Conservation (phyloP, 2,113 vertebrate genomes). For the Capricornis sumatraensis region DNA sequence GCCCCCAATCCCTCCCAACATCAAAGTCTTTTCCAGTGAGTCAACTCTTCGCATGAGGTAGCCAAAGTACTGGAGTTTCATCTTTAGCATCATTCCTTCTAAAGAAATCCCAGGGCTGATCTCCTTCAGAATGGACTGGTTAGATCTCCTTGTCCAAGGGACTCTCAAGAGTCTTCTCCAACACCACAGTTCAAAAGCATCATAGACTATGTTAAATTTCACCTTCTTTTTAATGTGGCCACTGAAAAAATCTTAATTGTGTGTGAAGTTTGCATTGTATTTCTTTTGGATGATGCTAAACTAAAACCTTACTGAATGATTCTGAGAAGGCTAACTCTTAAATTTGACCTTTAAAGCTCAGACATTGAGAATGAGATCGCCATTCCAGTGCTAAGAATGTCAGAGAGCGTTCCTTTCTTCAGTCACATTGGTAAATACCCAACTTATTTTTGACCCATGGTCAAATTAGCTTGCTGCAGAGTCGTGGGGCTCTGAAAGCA, state of each 20-base stretch:
- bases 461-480: constrained; percentile 15
- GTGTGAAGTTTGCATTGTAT: neutral
- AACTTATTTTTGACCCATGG: constrained; percentile 6
- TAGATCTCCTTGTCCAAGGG: too few relatives aligned
- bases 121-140: too few relatives aligned
- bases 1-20: too few relatives aligned
- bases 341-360: constrained; percentile 13
- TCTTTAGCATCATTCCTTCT: too few relatives aligned
- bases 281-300: neutral
- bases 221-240: neutral
- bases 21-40: too few relatives aligned
- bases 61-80: too few relatives aligned
- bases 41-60: too few relatives aligned
- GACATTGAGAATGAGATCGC: neutral
- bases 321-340: neutral
- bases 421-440: constrained; percentile 4
- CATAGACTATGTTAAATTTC: neutral
- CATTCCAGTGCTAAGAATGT: neutral
- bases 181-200: too few relatives aligned
- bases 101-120: too few relatives aligned
- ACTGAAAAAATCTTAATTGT: neutral
- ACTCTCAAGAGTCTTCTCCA: too few relatives aligned
- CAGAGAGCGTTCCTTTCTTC: constrained; percentile 4
- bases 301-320: neutral
- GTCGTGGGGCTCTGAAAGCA: neutral